Base-by-base conservation (phyloP, 2,113 vertebrate genomes). In the Callipepla californica region DNA sequence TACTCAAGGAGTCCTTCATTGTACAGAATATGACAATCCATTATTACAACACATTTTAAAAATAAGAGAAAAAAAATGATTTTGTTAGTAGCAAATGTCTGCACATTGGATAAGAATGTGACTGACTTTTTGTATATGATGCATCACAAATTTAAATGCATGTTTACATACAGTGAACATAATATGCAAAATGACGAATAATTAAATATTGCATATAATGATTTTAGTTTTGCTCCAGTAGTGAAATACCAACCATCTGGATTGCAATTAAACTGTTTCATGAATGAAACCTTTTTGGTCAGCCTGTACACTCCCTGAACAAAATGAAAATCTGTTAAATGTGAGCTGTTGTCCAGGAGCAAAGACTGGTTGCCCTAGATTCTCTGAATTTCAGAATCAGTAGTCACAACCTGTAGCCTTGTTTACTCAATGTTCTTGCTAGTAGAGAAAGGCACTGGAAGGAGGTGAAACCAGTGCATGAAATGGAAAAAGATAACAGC, bases 241-340 rank as follows among this genome's bases (percentile, higher is more conserved):
- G 51, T 47, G 14, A 79, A 85, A 75, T 66, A 50, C 13, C 45
- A 34, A 13, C 22, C 25, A 36, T 69, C 45, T 69, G 47, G 23
- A 25, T 69, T 69, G 67, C 23, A 69, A 13, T 72, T 23, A 30
- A 70, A 32, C 3, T 25, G 2, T 9, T 91, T 61, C 28, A 34
- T 30, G 32, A 62, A 25, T 9, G 15, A 13, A 70, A 82, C 2
- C 55, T 87, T 15, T 59, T 75, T 68, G 72, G 32, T 9, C 14
- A n/a, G 59, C n/a, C 67, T 72, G 14, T 0, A 2, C 16, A 25
- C 2, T 2, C 2, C 1, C 4, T 4, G 17, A 12, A 6, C 15
- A 40, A 58, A 26, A 45, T n/a, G 20, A 67, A 86, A 8, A 6
- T 72, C 62, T 90, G 6, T 36, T 45, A 77, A 28, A 69, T 38